Conservation (phyloP, 1,140 invertebrate genomes). For the Bombus superbus region DNA sequence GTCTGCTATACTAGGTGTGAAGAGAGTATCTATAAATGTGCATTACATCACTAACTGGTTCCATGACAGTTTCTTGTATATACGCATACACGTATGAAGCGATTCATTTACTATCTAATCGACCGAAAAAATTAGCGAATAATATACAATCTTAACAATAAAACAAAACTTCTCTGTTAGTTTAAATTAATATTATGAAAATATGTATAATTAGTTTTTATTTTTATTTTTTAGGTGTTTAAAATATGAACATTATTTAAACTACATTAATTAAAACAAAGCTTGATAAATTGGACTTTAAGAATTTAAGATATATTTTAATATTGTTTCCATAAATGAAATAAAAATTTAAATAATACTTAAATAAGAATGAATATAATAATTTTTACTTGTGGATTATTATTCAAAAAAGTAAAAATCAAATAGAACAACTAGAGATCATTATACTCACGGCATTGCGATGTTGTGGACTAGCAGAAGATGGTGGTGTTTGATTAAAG, state of each 20-base stretch:
- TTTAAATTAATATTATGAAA: not conserved
- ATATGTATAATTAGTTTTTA: not conserved
- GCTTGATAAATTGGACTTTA: not conserved
- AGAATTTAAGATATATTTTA: not conserved
- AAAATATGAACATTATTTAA: not conserved
- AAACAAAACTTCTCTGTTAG: not conserved
- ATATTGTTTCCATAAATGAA: not conserved
- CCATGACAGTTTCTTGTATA: constrained; percentile 44
- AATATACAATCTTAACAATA: not conserved
- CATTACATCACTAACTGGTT: constrained; percentile 82
- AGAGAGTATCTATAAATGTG: constrained; percentile 75
- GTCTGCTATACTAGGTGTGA: constrained; percentile 75
- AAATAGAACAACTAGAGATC: not conserved
- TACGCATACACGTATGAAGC: constrained; percentile 27
- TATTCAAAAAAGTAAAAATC: not conserved
- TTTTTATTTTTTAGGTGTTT: not conserved
- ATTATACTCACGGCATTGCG: constrained; percentile 78
- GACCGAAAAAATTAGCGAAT: constrained; percentile 36
- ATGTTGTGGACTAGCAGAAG: constrained; percentile 82
- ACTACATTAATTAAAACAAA: not conserved
- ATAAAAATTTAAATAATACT: not conserved
- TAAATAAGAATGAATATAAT: not conserved
- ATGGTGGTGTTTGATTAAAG: constrained; percentile 81
- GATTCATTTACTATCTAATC: constrained; percentile 46
- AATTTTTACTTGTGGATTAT: not conserved